Conservation (phyloP, 2,797 vertebrate species). For the Zenarchopterus dispar region DNA sequence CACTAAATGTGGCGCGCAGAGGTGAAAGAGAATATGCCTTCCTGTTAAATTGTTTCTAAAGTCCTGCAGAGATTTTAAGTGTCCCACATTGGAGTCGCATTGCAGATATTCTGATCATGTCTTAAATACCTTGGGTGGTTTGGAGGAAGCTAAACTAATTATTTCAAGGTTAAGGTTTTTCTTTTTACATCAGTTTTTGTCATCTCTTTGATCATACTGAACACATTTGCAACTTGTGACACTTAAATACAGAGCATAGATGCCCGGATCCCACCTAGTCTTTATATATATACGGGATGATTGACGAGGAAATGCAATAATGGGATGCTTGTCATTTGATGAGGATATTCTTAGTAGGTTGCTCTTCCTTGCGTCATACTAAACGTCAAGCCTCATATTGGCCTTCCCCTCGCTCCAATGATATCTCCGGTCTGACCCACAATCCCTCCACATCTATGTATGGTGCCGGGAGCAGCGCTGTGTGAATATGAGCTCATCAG, state of each 20-base stretch:
- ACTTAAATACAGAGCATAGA: constrained; percentile 55
- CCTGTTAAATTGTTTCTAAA: constrained; percentile 45
- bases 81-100: background rate
- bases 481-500: constrained; percentile 53
- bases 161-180: constrained; percentile 2
- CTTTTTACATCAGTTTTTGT: constrained; percentile 9
- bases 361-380: constrained; percentile 80
- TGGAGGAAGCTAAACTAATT: background rate
- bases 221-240: constrained; percentile 17
- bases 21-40: constrained; percentile 34
- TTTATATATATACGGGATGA: constrained; percentile 75
- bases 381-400: constrained; percentile 62
- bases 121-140: constrained; percentile 45
- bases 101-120: constrained; percentile 31
- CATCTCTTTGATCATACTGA: constrained; percentile 21
- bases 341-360: constrained; percentile 78
- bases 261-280: constrained; percentile 50
- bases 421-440: constrained; percentile 51
- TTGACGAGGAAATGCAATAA: constrained; percentile 76
- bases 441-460: constrained; percentile 68
- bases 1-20: constrained; percentile 14
- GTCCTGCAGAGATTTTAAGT: constrained; percentile 19
- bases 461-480: constrained; percentile 49
- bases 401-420: constrained; percentile 55
- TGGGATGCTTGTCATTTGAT: constrained; percentile 67